Base-by-base conservation (phyloP, 2,797 vertebrate genomes). In the Spinus pinus region DNA sequence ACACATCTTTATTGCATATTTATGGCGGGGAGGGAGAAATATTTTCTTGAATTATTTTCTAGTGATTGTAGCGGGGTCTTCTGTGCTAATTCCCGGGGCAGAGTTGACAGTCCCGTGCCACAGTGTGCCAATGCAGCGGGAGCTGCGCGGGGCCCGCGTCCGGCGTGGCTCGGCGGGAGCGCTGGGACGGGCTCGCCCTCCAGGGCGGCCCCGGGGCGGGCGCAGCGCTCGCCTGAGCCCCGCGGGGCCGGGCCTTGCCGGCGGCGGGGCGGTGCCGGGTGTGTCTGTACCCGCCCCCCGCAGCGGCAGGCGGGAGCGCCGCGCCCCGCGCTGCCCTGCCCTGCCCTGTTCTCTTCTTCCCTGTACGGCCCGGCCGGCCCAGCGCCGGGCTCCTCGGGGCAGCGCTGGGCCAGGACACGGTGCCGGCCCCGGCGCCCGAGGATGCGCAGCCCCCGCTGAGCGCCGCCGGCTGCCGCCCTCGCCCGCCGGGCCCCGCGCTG, bases 401-500 rank as follows among this genome's bases (percentile, higher is more conserved):
- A 35, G 54, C 31, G 46, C 78, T 10, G 42, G 65, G 79, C 37
- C 65, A 28, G 79, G 47, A 27, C 54, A 2, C 46, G 46, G 65
- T 35, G 54, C 27, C 27, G 18, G 66, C 24, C n/a, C n/a, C 28
- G 49, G 39, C 18, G n/a, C 12, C 41, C 25, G 56, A 31, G 65
- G 50, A 71, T 86, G 74, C 30, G n/a, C 61, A 3, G 37, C 35
- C 73, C 12, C 19, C 8, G 33, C 39, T 77, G 88, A 85, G 9
- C 3, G 65, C 75, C 8, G 61, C 39, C 67, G 41, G 31, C 78
- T 6, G 66, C 44, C 67, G 35, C 14, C 61, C 31, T 19, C 41
- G 62, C 62, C 33, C 49, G 35, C 77, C 23, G 90, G 73, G 39
- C 39, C 60, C 86, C 81, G 88, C 97, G 91, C 86, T 92, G 96